Percentiles rank a stretch among this genome's conserved stretches.
Conservation (phyloP, 2,888 invertebrate genomes). For the Drosophila phalerata region DNA sequence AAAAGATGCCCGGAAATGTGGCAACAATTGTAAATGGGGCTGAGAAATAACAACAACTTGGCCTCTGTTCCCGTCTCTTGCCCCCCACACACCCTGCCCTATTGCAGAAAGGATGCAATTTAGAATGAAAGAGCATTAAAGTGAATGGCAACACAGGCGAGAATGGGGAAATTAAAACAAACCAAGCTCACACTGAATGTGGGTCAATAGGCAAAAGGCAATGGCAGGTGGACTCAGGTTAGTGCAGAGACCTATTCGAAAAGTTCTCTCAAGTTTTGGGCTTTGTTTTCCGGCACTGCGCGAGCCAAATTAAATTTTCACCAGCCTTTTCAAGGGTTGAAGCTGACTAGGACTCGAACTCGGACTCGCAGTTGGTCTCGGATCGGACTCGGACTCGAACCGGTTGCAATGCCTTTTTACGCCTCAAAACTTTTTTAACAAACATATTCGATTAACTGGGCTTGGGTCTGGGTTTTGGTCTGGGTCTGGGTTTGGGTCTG, state of each 20-base stretch:
- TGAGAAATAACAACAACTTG: slow-evolving; percentile 43
- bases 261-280: slow-evolving; percentile 46
- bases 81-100: neutral
- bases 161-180: slow-evolving; percentile 72
- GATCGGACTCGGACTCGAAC: slow-evolving; percentile 14
- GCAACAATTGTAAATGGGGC: slow-evolving; percentile 69
- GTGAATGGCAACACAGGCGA: slow-evolving; percentile 60
- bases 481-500: slow-evolving; percentile 3
- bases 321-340: slow-evolving; percentile 34
- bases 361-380: neutral
- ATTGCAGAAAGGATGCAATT: slow-evolving; percentile 70
- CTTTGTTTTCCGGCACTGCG: slow-evolving; percentile 51
- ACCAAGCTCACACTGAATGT: slow-evolving; percentile 54
- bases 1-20: slow-evolving; percentile 68
- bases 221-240: slow-evolving; percentile 45
- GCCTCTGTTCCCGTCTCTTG: neutral
- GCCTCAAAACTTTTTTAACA: slow-evolving; percentile 76
- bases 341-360: slow-evolving; percentile 9
- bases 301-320: slow-evolving; percentile 68
- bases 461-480: slow-evolving; percentile 18
- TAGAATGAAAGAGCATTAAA: slow-evolving; percentile 72
- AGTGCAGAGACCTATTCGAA: slow-evolving; percentile 21
- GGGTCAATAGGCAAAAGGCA: slow-evolving; percentile 60
- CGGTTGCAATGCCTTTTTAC: slow-evolving; percentile 65
- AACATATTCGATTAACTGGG: slow-evolving; percentile 79